Evolutionary conservation across 2,113 vertebrate species (phyloP).

Genomic region (Coryphaenoides rupestris): DNA sequence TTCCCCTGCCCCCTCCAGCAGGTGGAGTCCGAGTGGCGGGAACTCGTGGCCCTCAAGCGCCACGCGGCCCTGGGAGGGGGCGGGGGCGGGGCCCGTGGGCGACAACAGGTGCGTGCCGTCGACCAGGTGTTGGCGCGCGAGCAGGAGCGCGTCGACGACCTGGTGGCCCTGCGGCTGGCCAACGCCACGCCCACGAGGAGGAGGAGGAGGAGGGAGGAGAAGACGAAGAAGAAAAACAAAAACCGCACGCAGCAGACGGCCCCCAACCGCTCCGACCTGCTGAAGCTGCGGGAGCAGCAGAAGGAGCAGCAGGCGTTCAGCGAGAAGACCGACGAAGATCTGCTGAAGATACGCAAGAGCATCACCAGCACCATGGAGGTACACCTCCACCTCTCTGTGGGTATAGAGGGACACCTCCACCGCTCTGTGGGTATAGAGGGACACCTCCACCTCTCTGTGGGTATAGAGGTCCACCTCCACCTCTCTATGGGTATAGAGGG

Average conservation of each 20-base stretch:
- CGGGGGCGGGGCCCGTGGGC: slow-evolving; percentile 52
- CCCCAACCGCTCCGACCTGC: slow-evolving; percentile 63
- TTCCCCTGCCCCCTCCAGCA: too few relatives aligned
- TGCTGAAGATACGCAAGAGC: slow-evolving; percentile 66
- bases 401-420: neutral
- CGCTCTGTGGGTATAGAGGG: too few relatives aligned
- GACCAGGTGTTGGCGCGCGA: slow-evolving; percentile 63
- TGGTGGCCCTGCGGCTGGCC: slow-evolving; percentile 6
- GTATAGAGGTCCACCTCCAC: neutral
- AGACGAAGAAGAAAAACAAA: neutral
- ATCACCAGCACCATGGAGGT: slow-evolving; percentile 62
- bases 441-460: neutral
- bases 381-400: neutral
- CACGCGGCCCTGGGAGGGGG: slow-evolving; percentile 56
- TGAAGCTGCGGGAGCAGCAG: slow-evolving; percentile 76
- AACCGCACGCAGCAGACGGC: slow-evolving; percentile 32
- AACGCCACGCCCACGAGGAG: too few relatives aligned
- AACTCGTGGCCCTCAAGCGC: slow-evolving; percentile 61
- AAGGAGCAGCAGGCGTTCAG: slow-evolving; percentile 66
- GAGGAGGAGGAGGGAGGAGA: too few relatives aligned
- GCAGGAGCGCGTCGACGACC: slow-evolving; percentile 59
- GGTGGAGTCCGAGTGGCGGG: slow-evolving; percentile 48
- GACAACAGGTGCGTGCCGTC: slow-evolving; percentile 45
- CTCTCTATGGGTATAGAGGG: neutral
- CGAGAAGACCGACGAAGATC: slow-evolving; percentile 67